Conservation (phyloP, 2,888 invertebrate species). For the Gymnocheta viridis region DNA sequence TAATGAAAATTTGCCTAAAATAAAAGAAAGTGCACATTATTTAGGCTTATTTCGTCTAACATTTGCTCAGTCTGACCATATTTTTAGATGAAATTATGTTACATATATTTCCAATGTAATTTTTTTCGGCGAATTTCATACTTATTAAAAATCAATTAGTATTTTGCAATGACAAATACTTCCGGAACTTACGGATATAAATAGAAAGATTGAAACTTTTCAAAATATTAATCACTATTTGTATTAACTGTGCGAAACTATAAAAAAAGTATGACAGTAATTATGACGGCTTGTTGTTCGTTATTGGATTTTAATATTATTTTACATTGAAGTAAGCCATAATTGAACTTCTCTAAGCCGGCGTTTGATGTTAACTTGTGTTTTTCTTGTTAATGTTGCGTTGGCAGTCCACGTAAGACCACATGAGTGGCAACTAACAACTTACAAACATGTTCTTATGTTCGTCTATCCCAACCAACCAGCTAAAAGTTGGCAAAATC, state of each 20-base stretch:
- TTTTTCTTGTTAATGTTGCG: constrained; percentile 48
- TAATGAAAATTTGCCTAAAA: too few species aligned
- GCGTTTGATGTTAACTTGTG: constrained; percentile 51
- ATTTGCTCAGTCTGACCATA: too few species aligned
- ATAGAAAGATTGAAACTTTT: constrained; percentile 2
- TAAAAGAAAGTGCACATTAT: too few species aligned
- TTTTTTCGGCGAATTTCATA: not conserved
- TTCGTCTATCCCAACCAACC: not conserved
- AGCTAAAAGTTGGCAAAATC: constrained; percentile 29
- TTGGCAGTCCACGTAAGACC: constrained; percentile 45
- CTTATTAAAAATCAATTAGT: not conserved
- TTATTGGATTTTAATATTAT: constrained; percentile 8
- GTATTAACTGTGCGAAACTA: constrained; percentile 2
- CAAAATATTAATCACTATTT: constrained; percentile 8
- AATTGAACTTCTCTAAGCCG: constrained; percentile 37
- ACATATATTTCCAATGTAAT: too few species aligned
- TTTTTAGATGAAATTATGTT: too few species aligned
- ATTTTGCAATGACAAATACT: not conserved
- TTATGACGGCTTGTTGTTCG: constrained; percentile 18
- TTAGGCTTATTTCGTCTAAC: too few species aligned
- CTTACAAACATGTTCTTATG: not conserved
- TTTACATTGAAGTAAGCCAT: constrained; percentile 1
- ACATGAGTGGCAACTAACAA: constrained; percentile 46
- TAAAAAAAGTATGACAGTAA: constrained; percentile 22
- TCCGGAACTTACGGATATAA: constrained; percentile 1